These are phyloP conservation scores for Onychorhynchus coronatus DNA, from an alignment of 2,113 vertebrate species.

Conservation along the genomic window DNA sequence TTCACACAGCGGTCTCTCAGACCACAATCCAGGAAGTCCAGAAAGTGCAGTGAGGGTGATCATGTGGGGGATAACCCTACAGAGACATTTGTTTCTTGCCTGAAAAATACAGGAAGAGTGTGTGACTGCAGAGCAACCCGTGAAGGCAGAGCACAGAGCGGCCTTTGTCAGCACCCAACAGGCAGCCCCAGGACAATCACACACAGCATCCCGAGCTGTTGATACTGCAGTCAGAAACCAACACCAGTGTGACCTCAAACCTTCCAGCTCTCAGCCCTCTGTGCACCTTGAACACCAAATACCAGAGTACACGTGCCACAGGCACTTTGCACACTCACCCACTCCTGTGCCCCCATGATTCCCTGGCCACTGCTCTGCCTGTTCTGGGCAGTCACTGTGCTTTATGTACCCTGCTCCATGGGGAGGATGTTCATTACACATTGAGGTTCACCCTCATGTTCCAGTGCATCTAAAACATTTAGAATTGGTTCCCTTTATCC, in stretches of 20 bases:
- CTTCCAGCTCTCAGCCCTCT: background rate
- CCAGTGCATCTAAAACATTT: background rate
- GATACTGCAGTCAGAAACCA: background rate
- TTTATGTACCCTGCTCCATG: background rate
- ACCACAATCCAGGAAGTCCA: background rate
- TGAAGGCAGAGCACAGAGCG: background rate
- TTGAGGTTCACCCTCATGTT: background rate
- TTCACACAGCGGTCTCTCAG: background rate
- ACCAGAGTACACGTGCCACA: background rate
- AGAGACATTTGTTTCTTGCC: background rate
- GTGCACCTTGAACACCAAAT: background rate
- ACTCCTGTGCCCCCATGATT: background rate
- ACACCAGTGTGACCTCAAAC: background rate
- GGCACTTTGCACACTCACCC: background rate
- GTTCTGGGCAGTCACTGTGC: background rate
- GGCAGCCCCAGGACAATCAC: background rate
- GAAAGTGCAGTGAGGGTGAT: background rate
- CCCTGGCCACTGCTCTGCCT: background rate
- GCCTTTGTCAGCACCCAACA: background rate
- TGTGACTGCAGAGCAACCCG: background rate
- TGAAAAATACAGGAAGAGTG: background rate
- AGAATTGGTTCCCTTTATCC: background rate
- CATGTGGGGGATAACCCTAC: background rate
- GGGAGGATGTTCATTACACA: background rate
- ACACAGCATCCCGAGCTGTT: rapidly evolving